Evolutionary conservation across 2,797 vertebrate species (phyloP).

Genomic region (Rhincodon typus): DNA sequence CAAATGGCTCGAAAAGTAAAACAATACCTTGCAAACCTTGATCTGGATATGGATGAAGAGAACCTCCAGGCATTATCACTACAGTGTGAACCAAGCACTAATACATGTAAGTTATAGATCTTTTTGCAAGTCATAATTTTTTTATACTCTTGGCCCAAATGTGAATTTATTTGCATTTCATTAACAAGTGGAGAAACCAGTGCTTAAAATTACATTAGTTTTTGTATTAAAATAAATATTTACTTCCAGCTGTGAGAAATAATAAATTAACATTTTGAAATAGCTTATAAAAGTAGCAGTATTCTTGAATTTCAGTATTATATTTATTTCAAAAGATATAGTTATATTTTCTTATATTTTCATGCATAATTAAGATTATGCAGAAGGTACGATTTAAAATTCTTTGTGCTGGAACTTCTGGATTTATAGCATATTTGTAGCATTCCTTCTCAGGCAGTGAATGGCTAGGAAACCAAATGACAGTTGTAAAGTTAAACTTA

Average conservation of each 20-base stretch:
- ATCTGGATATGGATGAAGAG: slow-evolving; percentile 91
- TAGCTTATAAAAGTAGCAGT: background rate
- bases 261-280: background rate
- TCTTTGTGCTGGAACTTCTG: background rate
- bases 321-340: background rate
- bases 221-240: background rate
- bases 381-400: background rate
- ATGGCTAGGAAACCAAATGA: background rate
- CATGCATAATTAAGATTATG: background rate
- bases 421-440: background rate
- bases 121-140: background rate
- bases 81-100: slow-evolving; percentile 91
- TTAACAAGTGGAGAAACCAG: background rate
- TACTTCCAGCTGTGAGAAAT: background rate
- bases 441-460: background rate
- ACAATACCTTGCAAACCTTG: slow-evolving; percentile 89
- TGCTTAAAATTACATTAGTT: background rate
- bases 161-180: background rate
- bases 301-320: background rate
- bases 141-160: background rate
- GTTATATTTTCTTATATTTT: background rate
- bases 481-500: background rate
- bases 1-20: slow-evolving; percentile 97
- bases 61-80: slow-evolving; percentile 85
- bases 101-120: slow-evolving; percentile 71